phyloP scores from a whole-genome alignment of 1,140 invertebrate genomes.

The Choristoneura fumiferana region DNA sequence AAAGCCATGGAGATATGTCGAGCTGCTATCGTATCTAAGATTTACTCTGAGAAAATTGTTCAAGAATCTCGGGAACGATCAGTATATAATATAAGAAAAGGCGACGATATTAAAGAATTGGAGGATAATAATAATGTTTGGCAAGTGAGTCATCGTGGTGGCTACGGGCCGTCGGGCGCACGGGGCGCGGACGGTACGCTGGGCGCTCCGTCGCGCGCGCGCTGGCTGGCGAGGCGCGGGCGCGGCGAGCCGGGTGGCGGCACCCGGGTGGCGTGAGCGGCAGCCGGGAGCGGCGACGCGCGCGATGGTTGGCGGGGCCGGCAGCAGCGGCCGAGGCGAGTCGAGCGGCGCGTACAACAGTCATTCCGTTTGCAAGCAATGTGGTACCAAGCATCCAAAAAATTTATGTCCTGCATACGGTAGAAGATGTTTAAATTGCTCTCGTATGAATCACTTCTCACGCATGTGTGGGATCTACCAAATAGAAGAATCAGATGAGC shows the following conservation, averaged over 20 bases:
- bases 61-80: background rate
- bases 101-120: background rate
- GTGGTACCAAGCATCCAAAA: background rate
- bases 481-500: background rate
- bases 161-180: too few relatives aligned
- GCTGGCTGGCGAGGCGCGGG: too few relatives aligned
- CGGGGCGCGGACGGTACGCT: too few relatives aligned
- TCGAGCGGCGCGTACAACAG: too few relatives aligned
- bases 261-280: too few relatives aligned
- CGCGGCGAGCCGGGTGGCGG: too few relatives aligned
- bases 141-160: background rate
- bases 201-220: too few relatives aligned
- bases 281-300: too few relatives aligned
- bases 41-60: background rate
- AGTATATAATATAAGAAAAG: background rate
- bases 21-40: background rate
- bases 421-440: slow-evolving; percentile 1
- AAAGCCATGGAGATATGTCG: background rate
- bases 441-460: slow-evolving; percentile 17
- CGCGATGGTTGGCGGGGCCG: too few relatives aligned
- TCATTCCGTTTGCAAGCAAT: background rate
- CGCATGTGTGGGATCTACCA: background rate
- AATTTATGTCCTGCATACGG: slow-evolving; percentile 8
- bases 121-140: background rate
- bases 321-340: too few relatives aligned